Conservation (phyloP, 2,113 vertebrate species). For the Vulpes lagopus region DNA sequence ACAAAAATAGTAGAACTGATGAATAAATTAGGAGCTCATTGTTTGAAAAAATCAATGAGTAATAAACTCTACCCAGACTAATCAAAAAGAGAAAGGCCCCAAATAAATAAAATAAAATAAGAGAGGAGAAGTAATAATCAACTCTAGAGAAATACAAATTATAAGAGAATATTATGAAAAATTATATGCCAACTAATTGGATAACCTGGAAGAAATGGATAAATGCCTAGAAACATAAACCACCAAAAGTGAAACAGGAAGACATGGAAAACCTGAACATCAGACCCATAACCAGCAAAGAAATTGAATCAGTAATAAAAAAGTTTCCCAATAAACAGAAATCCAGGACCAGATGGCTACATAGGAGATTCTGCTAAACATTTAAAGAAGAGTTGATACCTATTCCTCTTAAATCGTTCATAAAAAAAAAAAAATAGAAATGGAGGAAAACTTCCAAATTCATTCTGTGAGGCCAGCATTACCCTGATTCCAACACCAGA, state of each 20-base stretch:
- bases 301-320: background rate
- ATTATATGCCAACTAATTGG: background rate
- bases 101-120: background rate
- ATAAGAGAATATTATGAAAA: background rate
- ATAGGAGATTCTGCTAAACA: background rate
- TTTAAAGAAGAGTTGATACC: background rate
- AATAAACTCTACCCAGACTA: background rate
- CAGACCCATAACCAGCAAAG: background rate
- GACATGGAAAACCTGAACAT: background rate
- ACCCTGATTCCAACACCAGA: background rate
- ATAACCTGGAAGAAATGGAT: background rate
- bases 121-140: background rate
- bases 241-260: background rate
- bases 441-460: background rate
- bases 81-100: background rate
- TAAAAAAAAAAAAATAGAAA: background rate
- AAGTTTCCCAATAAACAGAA: background rate
- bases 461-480: background rate
- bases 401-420: background rate
- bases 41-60: background rate
- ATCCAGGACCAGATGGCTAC: background rate
- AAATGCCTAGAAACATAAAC: background rate
- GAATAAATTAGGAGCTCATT: background rate
- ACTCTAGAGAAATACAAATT: background rate
- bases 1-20: background rate